Percentiles rank a stretch among this genome's conserved stretches.
Conservation (phyloP, 2,888 invertebrate genomes). For the Theodoxus fluviatilis region DNA sequence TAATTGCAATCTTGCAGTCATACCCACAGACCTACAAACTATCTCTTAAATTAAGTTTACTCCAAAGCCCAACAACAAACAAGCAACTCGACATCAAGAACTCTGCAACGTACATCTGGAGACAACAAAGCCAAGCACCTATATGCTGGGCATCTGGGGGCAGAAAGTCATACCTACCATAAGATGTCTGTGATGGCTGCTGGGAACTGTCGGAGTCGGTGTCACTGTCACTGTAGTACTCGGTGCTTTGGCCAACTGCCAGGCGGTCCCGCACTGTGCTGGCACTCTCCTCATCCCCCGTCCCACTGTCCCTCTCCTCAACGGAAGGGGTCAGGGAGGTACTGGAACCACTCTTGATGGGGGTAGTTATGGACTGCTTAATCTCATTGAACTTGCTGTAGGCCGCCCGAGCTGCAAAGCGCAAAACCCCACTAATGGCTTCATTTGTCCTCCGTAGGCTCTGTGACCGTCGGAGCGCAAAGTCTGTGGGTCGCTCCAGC, state of each 20-base stretch:
- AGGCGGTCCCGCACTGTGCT: constrained; percentile 30
- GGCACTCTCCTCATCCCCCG: constrained; percentile 38
- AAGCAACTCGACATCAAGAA: too few species aligned
- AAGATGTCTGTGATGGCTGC: constrained; percentile 28
- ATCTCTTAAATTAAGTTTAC: too few species aligned
- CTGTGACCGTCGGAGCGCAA: constrained; percentile 35
- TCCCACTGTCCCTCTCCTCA: constrained; percentile 43
- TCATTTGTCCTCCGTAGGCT: constrained; percentile 45
- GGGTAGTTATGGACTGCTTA: constrained; percentile 58
- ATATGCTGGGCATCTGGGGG: too few species aligned
- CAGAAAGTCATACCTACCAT: constrained; percentile 27
- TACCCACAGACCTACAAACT: too few species aligned
- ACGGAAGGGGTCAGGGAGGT: constrained; percentile 44
- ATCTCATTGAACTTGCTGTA: constrained; percentile 56
- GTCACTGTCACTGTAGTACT: constrained; percentile 29
- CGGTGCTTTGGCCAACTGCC: too few species aligned
- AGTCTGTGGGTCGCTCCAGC: constrained; percentile 32
- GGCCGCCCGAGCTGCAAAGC: constrained; percentile 49
- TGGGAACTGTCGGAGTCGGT: constrained; percentile 30
- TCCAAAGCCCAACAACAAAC: too few species aligned
- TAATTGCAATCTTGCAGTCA: too few species aligned
- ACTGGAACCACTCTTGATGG: constrained; percentile 45
- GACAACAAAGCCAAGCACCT: too few species aligned
- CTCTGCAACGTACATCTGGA: too few species aligned
- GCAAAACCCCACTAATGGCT: constrained; percentile 51